Evolutionary conservation across 1,140 invertebrate species (phyloP).

Genomic region (Anthonomus grandis): DNA sequence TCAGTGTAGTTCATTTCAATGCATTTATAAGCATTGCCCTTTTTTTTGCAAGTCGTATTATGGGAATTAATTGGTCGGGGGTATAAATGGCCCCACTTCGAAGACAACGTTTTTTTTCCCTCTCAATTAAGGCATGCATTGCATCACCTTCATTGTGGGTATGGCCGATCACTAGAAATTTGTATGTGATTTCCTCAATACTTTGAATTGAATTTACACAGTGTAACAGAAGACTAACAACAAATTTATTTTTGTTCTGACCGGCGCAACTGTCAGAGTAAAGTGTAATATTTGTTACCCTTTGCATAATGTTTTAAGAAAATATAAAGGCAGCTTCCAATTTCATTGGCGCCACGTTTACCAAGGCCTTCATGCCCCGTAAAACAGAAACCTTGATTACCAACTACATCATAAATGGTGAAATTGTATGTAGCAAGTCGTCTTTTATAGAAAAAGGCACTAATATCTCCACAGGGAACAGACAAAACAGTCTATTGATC

Average conservation of each 20-base stretch:
- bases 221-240: conserved; percentile 41
- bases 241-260: conserved; percentile 50
- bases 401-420: conserved; percentile 41
- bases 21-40: background rate
- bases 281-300: conserved; percentile 28
- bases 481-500: conserved; percentile 41
- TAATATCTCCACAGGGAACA: conserved; percentile 34
- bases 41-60: conserved; percentile 6
- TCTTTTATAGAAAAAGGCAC: conserved; percentile 41
- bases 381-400: conserved; percentile 38
- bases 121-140: conserved; percentile 47
- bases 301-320: conserved; percentile 14
- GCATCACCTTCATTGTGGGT: conserved; percentile 49
- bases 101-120: conserved; percentile 17
- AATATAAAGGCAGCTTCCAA: conserved; percentile 35
- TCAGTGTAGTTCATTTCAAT: no score
- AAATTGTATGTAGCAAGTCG: conserved; percentile 42
- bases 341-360: conserved; percentile 48
- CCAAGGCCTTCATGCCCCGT: conserved; percentile 51
- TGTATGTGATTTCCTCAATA: conserved; percentile 39
- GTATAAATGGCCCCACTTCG: background rate
- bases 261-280: conserved; percentile 48
- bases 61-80: background rate
- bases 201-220: conserved; percentile 16
- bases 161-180: conserved; percentile 46